Conservation (phyloP, 2,797 vertebrate genomes). For the Carduelis carduelis region DNA sequence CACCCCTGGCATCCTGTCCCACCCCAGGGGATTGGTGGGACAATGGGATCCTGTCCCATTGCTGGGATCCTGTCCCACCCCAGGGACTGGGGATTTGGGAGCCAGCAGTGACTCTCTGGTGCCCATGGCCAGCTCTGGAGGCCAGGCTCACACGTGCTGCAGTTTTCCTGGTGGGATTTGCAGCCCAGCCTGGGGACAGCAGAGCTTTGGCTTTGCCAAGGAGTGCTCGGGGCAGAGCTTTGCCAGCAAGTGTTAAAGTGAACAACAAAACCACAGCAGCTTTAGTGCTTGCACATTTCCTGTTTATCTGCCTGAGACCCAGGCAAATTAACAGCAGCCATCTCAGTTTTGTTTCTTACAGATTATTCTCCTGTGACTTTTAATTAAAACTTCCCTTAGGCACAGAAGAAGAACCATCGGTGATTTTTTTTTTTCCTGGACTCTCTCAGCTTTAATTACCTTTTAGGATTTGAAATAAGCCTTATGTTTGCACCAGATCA, state of each 20-base stretch:
- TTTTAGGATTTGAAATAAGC: slow-evolving; percentile 33
- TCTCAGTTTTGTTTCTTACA: slow-evolving; percentile 30
- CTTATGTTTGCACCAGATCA: neutral
- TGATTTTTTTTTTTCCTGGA: neutral
- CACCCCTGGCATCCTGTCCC: too few relatives aligned
- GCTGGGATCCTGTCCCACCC: neutral
- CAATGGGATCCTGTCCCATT: too few relatives aligned
- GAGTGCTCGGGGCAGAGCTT: neutral
- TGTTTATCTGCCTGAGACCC: slow-evolving; percentile 7
- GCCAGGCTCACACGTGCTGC: neutral
- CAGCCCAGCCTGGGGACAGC: accelerated
- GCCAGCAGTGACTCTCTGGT: neutral
- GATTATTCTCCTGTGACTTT: slow-evolving; percentile 47
- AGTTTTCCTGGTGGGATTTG: neutral
- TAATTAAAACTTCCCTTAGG: slow-evolving; percentile 61
- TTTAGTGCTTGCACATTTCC: neutral
- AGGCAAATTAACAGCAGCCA: slow-evolving; percentile 28
- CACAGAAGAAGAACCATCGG: neutral
- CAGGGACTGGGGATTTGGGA: too few relatives aligned
- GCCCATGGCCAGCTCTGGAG: accelerated
- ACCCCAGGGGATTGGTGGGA: too few relatives aligned
- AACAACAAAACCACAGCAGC: neutral
- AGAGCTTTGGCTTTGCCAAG: neutral
- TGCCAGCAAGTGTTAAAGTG: neutral
- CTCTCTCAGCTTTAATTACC: slow-evolving; percentile 52